These are phyloP conservation scores for Melanchra persicariae DNA, from an alignment of 2,888 invertebrate genomes.

Conservation along the genomic window DNA sequence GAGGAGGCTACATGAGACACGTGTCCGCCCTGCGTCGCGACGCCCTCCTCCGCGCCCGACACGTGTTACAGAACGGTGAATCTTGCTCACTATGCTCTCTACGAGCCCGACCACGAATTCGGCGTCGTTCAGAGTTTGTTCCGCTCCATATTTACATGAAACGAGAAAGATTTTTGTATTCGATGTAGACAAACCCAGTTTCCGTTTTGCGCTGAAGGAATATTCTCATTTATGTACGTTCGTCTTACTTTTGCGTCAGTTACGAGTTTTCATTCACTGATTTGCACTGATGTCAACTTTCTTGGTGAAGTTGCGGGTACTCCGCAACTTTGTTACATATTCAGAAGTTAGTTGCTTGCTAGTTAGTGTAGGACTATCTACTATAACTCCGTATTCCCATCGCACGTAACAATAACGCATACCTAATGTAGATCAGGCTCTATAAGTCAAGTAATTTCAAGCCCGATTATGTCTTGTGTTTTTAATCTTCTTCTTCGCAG, in stretches of 20 bases:
- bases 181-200: conserved; percentile 77
- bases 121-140: conserved; percentile 83
- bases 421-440: no score
- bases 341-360: conserved; percentile 21
- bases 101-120: conserved; percentile 79
- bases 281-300: conserved; percentile 56
- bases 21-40: conserved; percentile 83
- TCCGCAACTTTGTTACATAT: conserved; percentile 34
- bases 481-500: neutral
- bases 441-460: no score
- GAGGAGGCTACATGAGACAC: conserved; percentile 80
- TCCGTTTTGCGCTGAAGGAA: conserved; percentile 70
- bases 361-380: conserved; percentile 26
- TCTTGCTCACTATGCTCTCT: conserved; percentile 78
- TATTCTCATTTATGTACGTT: conserved; percentile 60
- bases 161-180: conserved; percentile 81
- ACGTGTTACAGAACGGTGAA: conserved; percentile 83
- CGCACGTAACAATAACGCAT: no score
- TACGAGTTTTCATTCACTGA: conserved; percentile 53
- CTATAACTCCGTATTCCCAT: conserved; percentile 4
- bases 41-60: conserved; percentile 74
- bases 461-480: no score
- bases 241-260: conserved; percentile 48
- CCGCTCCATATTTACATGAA: conserved; percentile 85
- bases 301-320: conserved; percentile 29